Conservation (phyloP, 2,797 vertebrate species). For the Eulemur rubriventer region DNA sequence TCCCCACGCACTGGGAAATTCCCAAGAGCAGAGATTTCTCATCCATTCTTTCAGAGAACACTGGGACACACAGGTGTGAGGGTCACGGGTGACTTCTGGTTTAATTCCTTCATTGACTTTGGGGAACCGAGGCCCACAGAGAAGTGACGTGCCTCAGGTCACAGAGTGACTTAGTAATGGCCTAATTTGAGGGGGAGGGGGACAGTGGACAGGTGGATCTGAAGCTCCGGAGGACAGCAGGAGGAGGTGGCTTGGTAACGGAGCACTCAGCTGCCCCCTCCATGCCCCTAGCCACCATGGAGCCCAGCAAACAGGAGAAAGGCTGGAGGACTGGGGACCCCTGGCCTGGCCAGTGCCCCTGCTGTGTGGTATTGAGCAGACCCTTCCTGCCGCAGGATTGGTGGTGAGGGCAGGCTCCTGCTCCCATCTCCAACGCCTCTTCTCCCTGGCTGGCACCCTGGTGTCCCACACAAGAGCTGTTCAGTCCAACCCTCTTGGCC, state of each 20-base stretch:
- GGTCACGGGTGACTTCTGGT: neutral
- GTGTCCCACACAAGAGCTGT: neutral
- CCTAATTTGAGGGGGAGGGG: neutral
- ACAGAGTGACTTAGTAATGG: neutral
- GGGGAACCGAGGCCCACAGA: neutral
- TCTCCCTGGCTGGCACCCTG: neutral
- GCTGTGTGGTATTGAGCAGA: neutral
- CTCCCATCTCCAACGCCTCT: neutral
- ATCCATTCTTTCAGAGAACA: neutral
- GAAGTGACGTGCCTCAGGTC: neutral
- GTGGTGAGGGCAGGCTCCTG: accelerated
- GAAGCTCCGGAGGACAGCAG: neutral
- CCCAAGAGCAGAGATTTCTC: neutral
- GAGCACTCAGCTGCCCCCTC: neutral
- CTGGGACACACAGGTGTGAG: neutral
- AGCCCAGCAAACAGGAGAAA: neutral
- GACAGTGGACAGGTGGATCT: neutral
- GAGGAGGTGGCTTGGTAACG: neutral
- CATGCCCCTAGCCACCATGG: accelerated
- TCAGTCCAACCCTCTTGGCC: neutral
- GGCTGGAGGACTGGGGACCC: neutral
- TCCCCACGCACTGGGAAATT: neutral
- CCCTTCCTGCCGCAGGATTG: neutral
- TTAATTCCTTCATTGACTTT: neutral
- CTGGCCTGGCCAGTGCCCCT: neutral